Conservation (phyloP, 2,113 vertebrate genomes). For the Syrmaticus mikado region DNA sequence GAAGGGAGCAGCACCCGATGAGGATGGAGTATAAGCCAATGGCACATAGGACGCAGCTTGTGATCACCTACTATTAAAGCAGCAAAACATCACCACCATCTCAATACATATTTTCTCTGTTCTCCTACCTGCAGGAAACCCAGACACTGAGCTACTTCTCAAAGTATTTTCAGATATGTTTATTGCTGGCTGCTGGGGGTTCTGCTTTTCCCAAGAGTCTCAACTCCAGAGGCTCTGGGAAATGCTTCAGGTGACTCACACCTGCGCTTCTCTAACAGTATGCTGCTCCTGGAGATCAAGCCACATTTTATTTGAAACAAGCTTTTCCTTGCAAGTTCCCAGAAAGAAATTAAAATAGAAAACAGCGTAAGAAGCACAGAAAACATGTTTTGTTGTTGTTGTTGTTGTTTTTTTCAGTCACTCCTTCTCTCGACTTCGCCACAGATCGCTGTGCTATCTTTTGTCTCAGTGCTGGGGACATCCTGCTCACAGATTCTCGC, state of each 20-base stretch:
- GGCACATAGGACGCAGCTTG: background rate
- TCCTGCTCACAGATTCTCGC: background rate
- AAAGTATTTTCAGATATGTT: background rate
- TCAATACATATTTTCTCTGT: background rate
- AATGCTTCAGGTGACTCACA: background rate
- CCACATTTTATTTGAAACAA: background rate
- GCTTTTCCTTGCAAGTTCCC: background rate
- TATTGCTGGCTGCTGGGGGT: background rate
- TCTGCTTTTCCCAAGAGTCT: background rate
- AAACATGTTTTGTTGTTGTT: background rate
- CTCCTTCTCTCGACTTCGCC: background rate
- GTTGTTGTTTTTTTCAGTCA: background rate
- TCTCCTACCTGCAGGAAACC: background rate
- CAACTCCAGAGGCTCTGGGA: background rate
- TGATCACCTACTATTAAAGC: background rate
- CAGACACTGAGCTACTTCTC: background rate
- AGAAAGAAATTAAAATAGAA: background rate
- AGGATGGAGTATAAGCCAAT: background rate
- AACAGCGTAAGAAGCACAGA: background rate
- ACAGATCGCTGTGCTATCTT: background rate
- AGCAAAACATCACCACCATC: background rate
- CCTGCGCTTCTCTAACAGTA: background rate
- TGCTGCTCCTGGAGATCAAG: background rate
- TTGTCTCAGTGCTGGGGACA: background rate
- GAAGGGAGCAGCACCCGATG: rapidly evolving